These are phyloP conservation scores for Pocillopora verrucosa DNA, from an alignment of 64 coral and sea anemone species.

Conservation along the genomic window DNA sequence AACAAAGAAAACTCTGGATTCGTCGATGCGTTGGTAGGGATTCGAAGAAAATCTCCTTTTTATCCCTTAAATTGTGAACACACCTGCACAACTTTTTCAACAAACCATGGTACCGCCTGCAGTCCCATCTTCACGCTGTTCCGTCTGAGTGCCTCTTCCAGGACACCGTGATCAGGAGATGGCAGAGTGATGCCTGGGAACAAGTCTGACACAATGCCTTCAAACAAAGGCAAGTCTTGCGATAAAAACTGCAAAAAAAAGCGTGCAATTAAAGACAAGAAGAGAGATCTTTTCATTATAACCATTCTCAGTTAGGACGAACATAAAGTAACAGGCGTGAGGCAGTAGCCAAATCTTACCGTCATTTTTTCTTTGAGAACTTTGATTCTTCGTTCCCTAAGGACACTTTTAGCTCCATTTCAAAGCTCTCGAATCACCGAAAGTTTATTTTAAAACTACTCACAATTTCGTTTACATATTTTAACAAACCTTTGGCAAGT, in stretches of 20 bases:
- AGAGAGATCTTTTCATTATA: too few relatives aligned
- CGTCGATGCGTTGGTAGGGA: too few relatives aligned
- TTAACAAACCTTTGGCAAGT: slow-evolving; percentile 82
- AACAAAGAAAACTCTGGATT: too few relatives aligned
- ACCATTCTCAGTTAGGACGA: too few relatives aligned
- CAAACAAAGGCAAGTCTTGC: slow-evolving; percentile 95
- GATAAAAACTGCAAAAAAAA: slow-evolving; percentile 79
- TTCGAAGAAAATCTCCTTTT: too few relatives aligned
- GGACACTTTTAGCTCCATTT: too few relatives aligned
- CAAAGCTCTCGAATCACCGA: background rate
- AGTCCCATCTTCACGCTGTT: slow-evolving; percentile 66
- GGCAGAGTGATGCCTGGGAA: slow-evolving; percentile 90
- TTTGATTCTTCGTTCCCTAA: background rate
- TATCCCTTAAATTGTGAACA: background rate
- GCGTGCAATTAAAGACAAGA: too few relatives aligned
- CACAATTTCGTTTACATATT: background rate
- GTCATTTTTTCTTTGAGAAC: too few relatives aligned
- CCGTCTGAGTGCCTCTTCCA: slow-evolving; percentile 61
- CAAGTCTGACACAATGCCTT: slow-evolving; percentile 94
- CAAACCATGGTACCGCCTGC: slow-evolving; percentile 94
- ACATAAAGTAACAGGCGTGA: too few relatives aligned
- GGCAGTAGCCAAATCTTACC: too few relatives aligned
- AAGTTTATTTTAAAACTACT: background rate
- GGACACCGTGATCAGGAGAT: slow-evolving; percentile 81
- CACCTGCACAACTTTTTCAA: slow-evolving; percentile 93